Conservation (phyloP, 37 sponge, comb jelly and placozoan genomes). For the Corticium candelabrum region DNA sequence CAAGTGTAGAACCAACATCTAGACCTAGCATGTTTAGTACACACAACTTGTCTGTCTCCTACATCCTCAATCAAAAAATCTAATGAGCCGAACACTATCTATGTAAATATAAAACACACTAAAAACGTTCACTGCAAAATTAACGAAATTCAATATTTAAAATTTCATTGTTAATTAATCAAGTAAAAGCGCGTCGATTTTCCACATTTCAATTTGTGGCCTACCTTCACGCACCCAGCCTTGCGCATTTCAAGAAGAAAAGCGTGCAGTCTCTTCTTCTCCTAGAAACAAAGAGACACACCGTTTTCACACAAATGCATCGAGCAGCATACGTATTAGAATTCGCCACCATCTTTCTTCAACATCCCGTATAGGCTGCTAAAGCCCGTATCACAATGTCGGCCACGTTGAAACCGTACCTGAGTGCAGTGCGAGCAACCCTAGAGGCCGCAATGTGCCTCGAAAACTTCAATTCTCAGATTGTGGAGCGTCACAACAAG, state of each 20-base stretch:
- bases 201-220: too few relatives aligned
- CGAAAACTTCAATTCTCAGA: constrained; percentile 97
- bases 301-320: not conserved
- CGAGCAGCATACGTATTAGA: not conserved
- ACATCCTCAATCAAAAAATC: too few relatives aligned
- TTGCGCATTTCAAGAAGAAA: constrained; percentile 51
- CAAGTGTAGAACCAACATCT: too few relatives aligned
- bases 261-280: constrained; percentile 54
- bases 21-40: too few relatives aligned
- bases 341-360: not conserved
- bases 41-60: too few relatives aligned
- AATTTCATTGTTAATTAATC: too few relatives aligned
- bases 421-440: constrained; percentile 85
- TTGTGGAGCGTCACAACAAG: constrained; percentile 96
- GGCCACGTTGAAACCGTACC: constrained; percentile 85
- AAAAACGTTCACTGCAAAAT: too few relatives aligned
- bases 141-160: too few relatives aligned
- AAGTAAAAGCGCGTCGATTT: too few relatives aligned
- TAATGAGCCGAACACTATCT: too few relatives aligned
- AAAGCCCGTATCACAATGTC: constrained; percentile 15
- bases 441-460: constrained; percentile 95
- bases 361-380: not conserved
- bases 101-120: too few relatives aligned
- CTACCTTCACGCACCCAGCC: constrained; percentile 71
- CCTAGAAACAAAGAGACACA: constrained; percentile 10